Percentiles rank a stretch among this genome's conserved stretches.
phyloP scores from a whole-genome alignment of 2,888 invertebrate genomes.

The Hirudinaria manillensis region DNA sequence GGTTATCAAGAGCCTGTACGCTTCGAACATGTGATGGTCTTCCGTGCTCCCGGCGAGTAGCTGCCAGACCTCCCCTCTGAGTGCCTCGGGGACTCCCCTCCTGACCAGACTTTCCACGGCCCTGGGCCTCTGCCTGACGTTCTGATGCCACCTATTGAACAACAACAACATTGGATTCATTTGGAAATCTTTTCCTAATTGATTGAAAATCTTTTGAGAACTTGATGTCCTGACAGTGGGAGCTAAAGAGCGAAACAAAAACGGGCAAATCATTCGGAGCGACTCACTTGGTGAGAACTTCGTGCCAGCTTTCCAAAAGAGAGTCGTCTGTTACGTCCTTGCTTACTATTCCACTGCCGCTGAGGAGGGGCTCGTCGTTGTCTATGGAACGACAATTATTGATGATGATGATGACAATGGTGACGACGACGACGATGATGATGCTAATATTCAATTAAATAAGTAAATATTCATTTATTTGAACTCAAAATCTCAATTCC shows the following conservation, averaged over 20 bases:
- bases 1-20: slow-evolving; percentile 82
- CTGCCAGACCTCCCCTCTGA: slow-evolving; percentile 96
- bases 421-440: not conserved
- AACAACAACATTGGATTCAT: not conserved
- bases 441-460: no score
- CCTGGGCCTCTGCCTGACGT: slow-evolving; percentile 64
- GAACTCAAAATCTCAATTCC: no score
- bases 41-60: slow-evolving; percentile 80
- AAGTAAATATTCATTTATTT: no score
- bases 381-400: no score
- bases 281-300: slow-evolving; percentile 60
- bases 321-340: slow-evolving; percentile 91
- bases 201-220: no score
- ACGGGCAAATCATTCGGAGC: no score
- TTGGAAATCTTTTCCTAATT: not conserved
- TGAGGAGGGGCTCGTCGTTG: slow-evolving; percentile 78
- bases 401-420: slow-evolving; percentile 38
- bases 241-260: no score
- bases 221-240: no score
- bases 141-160: slow-evolving; percentile 48
- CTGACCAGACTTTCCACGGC: slow-evolving; percentile 57
- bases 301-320: slow-evolving; percentile 79
- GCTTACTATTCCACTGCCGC: slow-evolving; percentile 92
- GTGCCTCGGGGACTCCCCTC: slow-evolving; percentile 84
- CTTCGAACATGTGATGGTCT: slow-evolving; percentile 68